Evolutionary conservation across 2,797 vertebrate genomes (phyloP), one percentile per base, ranked within the genome.

Genomic region (Aotus griseimembra): DNA sequence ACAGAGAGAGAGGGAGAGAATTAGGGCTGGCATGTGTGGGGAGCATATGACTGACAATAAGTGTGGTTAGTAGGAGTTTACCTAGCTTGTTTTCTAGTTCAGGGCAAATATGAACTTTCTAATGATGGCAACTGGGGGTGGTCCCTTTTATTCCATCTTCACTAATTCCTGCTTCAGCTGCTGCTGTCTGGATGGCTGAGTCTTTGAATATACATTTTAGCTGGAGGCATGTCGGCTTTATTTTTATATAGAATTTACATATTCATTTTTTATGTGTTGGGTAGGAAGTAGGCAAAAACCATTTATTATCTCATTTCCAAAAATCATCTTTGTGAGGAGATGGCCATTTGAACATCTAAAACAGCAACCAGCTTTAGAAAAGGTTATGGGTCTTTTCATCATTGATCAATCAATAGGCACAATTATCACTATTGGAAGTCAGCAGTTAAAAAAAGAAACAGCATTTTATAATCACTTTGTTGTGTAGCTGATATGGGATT

Each of bases 221-320:
- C 96, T 96, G 61, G 88, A 97, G 79, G 87, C 90, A 88, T 33
- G 46, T 75, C 93, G 67, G 58, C 73, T 94, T 96, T 94, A 92
- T 95, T 87, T 94, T 89, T 93, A 90, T 83, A 82, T 39, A 96
- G 61, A 97, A 95, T 94, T 97, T 97, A 58, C 83, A 93, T 97
- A 75, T 97, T 97, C 67, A 97, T 90, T 96, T 97, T 95, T 95
- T 90, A 80, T 86, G 50, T 89, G 70, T 92, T 90, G 70, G 41
- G 92, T 88, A 93, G 36, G 58, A 85, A 97, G 41, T 57, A 91
- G 80, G 77, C 76, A 93, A 88, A 95, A 85, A 39, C 48, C 33
- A 91, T 91, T 97, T 93, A 44, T 95, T 10, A 64, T 46, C 90
- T 97, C n/a, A 61, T 96, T 88, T 92, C n/a, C 50, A 76, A 67